A percentile compares a stretch with the other conserved stretches of the same genome.
phyloP scores from a whole-genome alignment of 2,888 invertebrate species.

The Belgica antarctica region DNA sequence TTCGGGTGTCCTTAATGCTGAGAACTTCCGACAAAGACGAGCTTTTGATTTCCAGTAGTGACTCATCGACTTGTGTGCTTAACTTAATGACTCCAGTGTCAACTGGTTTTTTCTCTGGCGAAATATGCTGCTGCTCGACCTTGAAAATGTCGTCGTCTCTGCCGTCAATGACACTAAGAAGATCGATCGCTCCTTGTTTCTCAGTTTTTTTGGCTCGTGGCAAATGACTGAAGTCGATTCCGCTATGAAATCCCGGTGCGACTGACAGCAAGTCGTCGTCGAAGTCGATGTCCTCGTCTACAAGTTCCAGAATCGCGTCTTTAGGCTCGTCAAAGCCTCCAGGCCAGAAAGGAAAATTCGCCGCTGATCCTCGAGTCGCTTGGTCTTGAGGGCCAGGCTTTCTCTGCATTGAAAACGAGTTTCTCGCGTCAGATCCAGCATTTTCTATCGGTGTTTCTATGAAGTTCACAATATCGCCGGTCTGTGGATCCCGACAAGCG shows the following conservation, averaged over 20 bases:
- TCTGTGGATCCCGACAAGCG: slow-evolving; percentile 65
- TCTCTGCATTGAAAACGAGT: slow-evolving; percentile 76
- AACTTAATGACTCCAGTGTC: slow-evolving; percentile 52
- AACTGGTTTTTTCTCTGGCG: slow-evolving; percentile 45
- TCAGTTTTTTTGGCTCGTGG: slow-evolving; percentile 47
- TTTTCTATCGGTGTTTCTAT: slow-evolving; percentile 61
- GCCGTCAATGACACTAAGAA: slow-evolving; percentile 51
- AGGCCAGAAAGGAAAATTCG: slow-evolving; percentile 84
- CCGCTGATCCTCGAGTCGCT: slow-evolving; percentile 71
- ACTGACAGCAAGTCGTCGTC: slow-evolving; percentile 57
- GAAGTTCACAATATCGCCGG: slow-evolving; percentile 72
- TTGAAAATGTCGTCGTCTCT: slow-evolving; percentile 39
- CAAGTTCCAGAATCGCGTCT: slow-evolving; percentile 54
- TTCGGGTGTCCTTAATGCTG: slow-evolving; percentile 18
- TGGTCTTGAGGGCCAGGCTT: slow-evolving; percentile 71
- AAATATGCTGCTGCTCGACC: neutral
- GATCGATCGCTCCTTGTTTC: slow-evolving; percentile 49
- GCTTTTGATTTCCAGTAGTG: slow-evolving; percentile 15
- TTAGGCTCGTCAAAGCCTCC: slow-evolving; percentile 70
- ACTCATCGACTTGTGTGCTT: slow-evolving; percentile 44
- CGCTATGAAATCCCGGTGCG: slow-evolving; percentile 68
- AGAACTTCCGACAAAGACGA: neutral
- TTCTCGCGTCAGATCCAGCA: slow-evolving; percentile 65
- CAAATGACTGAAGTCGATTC: slow-evolving; percentile 59
- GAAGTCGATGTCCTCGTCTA: slow-evolving; percentile 54